Evolutionary conservation across 2,797 vertebrate species (phyloP), one percentile per base, ranked within the genome.

Genomic region (Ctenopoma kingsleyae): DNA sequence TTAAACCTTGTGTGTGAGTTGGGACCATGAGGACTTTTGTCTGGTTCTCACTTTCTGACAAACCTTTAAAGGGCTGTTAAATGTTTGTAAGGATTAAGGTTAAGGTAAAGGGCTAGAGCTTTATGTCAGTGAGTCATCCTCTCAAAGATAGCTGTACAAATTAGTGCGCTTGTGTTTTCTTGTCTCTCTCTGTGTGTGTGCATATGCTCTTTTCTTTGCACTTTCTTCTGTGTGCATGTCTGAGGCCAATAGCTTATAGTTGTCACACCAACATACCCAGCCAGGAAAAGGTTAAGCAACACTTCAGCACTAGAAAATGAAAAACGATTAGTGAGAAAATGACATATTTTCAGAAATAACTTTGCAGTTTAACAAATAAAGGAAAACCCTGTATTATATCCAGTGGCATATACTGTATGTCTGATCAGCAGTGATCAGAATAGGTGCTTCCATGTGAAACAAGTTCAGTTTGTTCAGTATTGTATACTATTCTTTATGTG

Each of bases 231-330:
- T 71, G 56, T 56, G 19, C n/a, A 20, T 41, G 53, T 41, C 22
- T 73, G 23, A 51, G 60, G 70, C 78, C 22, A 9, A 56, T 74
- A 76, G 72, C 80, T 81, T 74, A 86, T 74, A 75, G 73, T 60
- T 76, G 67, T 64, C 67, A 40, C 46, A 72, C 80, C 81, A 57
- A 22, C 57, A 66, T 46, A 65, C 54, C 30, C 38, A 55, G 44
- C 68, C 23, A 65, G 76, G 67, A 62, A 80, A 82, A 76, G 67
- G 74, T 81, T 79, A 84, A 86, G 58, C 55, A 72, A 69, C 67
- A 62, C 65, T 55, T 79, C 58, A 63, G 41, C 68, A 52, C 53
- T 16, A 71, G 47, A 62, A 38, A 35, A 16, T 59, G 63, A 71
- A 50, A 64, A 46, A 35, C 65, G 62, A 27, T 35, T 69, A 25